Base-by-base conservation (phyloP, 2,113 vertebrate species). In the Saimiri boliviensis region DNA sequence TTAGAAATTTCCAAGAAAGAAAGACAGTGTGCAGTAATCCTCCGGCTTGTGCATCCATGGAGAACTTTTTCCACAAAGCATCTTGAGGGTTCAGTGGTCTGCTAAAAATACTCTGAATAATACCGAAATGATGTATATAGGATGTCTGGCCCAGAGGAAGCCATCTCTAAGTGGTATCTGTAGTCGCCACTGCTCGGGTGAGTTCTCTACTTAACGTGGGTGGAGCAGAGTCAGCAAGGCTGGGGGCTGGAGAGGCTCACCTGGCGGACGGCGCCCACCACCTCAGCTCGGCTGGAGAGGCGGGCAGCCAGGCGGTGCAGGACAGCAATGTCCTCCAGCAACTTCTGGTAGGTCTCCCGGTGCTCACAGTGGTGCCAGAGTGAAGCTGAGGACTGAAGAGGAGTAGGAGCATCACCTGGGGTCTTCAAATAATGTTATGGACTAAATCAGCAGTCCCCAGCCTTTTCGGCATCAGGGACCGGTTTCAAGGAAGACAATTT, bases 201-300 rank as follows among this genome's bases (percentile, higher is more conserved):
- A 12, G 16, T 8, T 30, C 45, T 58, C 45, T 32, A 16, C 66
- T 35, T 66, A 56, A 47, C 27, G 27, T 0, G 10, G 16, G 16
- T 60, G 5, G 74, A 56, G 49, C 66, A 85, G n/a, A 66, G 63
- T 23, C 17, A 40, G 37, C 16, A 52, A 73, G 82, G 35, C 56
- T 45, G 35, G 37, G 71, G 70, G 42, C 40, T 68, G 19, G 60
- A 0, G 1, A 63, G 73, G 32, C 93, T 98, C 89, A 99, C 99
- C 99, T 99, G 99, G 74, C 99, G 99, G 87, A 99, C 99, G 0
- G 99, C 99, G 10, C 99, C 99, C 1, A 99, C 99, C 97, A 99
- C 99, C 98, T 99, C 99, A 0, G 99, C 99, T 6, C 99, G 98
- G 97, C 99, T 99, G 21, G 99, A 99, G 2, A 99, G 99, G 20